A percentile compares a stretch with the other conserved stretches of the same genome.
phyloP scores from a whole-genome alignment of 2,113 vertebrate species.

The Rhinoderma darwinii region DNA sequence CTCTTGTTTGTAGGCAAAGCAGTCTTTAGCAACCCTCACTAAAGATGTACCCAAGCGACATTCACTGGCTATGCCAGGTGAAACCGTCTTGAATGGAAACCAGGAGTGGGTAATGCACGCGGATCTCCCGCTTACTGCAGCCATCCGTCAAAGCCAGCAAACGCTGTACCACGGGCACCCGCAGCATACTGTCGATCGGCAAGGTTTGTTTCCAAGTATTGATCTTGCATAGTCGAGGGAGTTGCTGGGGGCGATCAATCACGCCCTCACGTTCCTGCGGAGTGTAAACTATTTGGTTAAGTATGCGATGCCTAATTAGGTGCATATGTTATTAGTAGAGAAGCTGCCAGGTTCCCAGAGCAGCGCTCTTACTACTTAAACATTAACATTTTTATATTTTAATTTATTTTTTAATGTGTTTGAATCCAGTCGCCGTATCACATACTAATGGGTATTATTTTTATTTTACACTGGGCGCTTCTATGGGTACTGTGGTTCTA shows the following conservation, averaged over 20 bases:
- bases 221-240: neutral
- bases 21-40: constrained; percentile 94
- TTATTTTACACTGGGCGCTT: too few relatives aligned
- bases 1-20: constrained; percentile 84
- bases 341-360: constrained; percentile 1
- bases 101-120: constrained; percentile 99
- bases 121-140: constrained; percentile 93
- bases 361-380: neutral
- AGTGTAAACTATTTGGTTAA: constrained; percentile 20
- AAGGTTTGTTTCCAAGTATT: constrained; percentile 77
- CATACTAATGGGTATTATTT: too few relatives aligned
- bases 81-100: constrained; percentile 95
- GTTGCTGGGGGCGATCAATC: neutral
- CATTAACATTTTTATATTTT: too few relatives aligned
- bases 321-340: constrained; percentile 12
- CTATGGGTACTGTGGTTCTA: too few relatives aligned
- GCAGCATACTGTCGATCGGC: constrained; percentile 86
- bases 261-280: neutral
- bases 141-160: constrained; percentile 98
- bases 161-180: constrained; percentile 92
- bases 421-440: too few relatives aligned
- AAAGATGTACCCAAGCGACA: constrained; percentile 98
- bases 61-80: constrained; percentile 93
- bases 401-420: too few relatives aligned
- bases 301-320: neutral